A percentile compares a stretch with the other conserved stretches of the same genome.
phyloP scores from a whole-genome alignment of 2,888 invertebrate species.

The Sarcophaga carnaria region DNA sequence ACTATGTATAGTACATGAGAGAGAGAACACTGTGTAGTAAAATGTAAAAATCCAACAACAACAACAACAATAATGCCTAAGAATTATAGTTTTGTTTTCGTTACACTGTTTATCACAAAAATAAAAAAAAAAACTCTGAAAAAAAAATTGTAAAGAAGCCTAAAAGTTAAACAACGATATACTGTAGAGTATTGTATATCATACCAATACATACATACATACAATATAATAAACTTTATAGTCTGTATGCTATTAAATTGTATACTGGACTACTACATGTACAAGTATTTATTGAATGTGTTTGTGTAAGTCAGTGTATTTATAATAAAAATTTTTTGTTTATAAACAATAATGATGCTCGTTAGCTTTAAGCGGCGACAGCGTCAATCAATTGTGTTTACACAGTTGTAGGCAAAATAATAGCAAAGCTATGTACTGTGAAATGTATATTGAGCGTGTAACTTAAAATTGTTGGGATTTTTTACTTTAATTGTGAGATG shows the following conservation, averaged over 20 bases:
- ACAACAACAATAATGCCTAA: background rate
- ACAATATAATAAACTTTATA: conserved; percentile 1
- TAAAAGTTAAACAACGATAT: conserved; percentile 18
- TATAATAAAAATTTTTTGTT: conserved; percentile 2
- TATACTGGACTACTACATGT: background rate
- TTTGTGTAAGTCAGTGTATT: background rate
- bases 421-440: background rate
- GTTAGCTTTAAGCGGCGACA: conserved; percentile 39
- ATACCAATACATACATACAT: too few relatives aligned
- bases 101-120: background rate
- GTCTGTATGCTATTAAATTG: conserved; percentile 20
- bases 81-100: background rate
- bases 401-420: background rate
- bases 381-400: conserved; percentile 1
- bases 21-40: background rate
- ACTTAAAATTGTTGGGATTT: too few relatives aligned
- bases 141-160: conserved; percentile 20
- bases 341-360: conserved; percentile 50
- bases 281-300: background rate
- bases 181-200: too few relatives aligned
- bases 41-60: conserved; percentile 1
- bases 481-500: too few relatives aligned
- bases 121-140: too few relatives aligned
- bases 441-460: too few relatives aligned
- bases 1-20: background rate